Percentiles rank a stretch among this genome's conserved stretches.
phyloP scores from a whole-genome alignment of 2,113 vertebrate genomes.

The Castor canadensis region DNA sequence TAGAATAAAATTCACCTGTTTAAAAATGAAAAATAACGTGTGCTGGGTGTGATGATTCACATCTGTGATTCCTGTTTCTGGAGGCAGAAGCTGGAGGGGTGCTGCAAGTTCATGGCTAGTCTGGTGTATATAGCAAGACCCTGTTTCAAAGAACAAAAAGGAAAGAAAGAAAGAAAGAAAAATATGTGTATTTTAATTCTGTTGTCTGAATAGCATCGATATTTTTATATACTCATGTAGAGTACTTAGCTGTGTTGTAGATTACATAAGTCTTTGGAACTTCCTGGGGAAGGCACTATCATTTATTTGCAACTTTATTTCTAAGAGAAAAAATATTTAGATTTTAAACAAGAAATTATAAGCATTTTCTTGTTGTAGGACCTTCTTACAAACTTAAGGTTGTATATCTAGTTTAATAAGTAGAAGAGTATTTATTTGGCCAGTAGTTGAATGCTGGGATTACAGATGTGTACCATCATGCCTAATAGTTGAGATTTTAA shows the following conservation, averaged over 20 bases:
- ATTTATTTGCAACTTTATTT: constrained; percentile 39
- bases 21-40: background rate
- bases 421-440: constrained; percentile 15
- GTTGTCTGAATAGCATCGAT: background rate
- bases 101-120: too few species aligned
- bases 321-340: background rate
- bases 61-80: background rate
- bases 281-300: background rate
- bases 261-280: background rate
- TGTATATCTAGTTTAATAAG: constrained; percentile 25
- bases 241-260: background rate
- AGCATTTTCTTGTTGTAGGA: background rate
- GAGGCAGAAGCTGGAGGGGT: too few species aligned
- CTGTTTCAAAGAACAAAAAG: too few species aligned
- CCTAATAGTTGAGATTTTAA: constrained; percentile 40
- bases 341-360: background rate
- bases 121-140: too few species aligned
- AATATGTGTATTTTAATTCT: background rate
- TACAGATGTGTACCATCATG: too few species aligned
- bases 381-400: background rate
- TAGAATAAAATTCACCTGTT: background rate
- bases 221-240: background rate
- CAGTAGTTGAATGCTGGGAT: too few species aligned
- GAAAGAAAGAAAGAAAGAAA: background rate
- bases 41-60: background rate